Conservation (phyloP, 2,797 vertebrate species). For the Sebastes vulpes region DNA sequence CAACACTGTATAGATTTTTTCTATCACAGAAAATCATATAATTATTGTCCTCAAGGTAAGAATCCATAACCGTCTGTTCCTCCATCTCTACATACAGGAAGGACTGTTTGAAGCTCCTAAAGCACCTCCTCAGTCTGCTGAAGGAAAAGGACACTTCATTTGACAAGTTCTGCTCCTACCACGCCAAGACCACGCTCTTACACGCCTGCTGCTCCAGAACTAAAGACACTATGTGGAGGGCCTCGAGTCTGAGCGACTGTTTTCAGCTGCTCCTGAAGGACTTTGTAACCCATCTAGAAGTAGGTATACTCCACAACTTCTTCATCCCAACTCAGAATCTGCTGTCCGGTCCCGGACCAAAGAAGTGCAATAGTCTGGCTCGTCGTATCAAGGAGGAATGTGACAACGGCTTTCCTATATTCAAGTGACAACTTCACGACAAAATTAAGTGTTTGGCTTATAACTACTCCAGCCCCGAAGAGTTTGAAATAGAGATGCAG, state of each 20-base stretch:
- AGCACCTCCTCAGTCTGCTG: constrained; percentile 74
- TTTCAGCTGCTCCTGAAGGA: constrained; percentile 67
- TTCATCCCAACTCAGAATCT: constrained; percentile 83
- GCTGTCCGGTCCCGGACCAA: constrained; percentile 3
- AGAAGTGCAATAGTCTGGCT: constrained; percentile 32
- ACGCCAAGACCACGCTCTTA: constrained; percentile 78
- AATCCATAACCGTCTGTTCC: neutral
- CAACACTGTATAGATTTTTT: neutral
- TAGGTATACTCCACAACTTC: constrained; percentile 66
- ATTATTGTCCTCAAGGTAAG: neutral
- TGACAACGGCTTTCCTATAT: constrained; percentile 64
- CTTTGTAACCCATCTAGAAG: constrained; percentile 55
- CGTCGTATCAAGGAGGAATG: constrained; percentile 30
- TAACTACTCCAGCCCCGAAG: neutral
- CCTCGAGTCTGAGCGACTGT: constrained; percentile 48
- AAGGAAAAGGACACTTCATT: constrained; percentile 56
- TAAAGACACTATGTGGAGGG: constrained; percentile 66
- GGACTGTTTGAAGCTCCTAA: constrained; percentile 82
- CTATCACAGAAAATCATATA: neutral
- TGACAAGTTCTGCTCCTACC: constrained; percentile 81
- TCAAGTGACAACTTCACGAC: constrained; percentile 7
- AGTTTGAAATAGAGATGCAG: neutral
- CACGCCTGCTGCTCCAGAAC: constrained; percentile 71
- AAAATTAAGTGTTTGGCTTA: neutral
- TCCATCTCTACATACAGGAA: constrained; percentile 57